phyloP scores from a whole-genome alignment of 2,888 invertebrate genomes.

The Chrysodeixis includens region DNA sequence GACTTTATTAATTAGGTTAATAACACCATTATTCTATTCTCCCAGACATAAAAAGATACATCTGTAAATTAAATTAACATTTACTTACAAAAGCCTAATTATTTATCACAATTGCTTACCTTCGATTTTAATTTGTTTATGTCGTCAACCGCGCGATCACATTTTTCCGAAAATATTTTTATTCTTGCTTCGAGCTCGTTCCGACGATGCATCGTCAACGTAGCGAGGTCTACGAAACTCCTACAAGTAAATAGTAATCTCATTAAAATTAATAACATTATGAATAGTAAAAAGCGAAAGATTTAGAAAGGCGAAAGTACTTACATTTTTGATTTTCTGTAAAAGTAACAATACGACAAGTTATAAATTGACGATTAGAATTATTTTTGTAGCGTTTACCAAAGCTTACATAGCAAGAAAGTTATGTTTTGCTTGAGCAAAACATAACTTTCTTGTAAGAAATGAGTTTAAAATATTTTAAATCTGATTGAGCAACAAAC shows the following conservation, averaged over 20 bases:
- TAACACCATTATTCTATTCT: not conserved
- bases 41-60: not conserved
- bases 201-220: constrained; percentile 79
- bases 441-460: not conserved
- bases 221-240: constrained; percentile 83
- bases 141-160: constrained; percentile 75
- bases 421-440: not conserved
- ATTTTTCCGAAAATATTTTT: constrained; percentile 75
- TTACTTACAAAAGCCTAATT: constrained; percentile 12
- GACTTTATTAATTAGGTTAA: not conserved
- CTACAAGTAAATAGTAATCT: constrained; percentile 62
- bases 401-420: constrained; percentile 10
- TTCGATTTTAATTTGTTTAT: constrained; percentile 77
- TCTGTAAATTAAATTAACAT: not conserved
- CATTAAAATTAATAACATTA: constrained; percentile 19
- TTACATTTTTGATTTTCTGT: constrained; percentile 57
- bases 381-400: not conserved
- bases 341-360: not conserved
- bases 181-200: constrained; percentile 80
- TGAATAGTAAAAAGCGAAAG: constrained; percentile 34
- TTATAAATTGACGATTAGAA: not conserved
- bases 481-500: not conserved
- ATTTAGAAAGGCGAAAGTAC: constrained; percentile 58
- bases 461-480: not conserved
- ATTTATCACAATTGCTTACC: constrained; percentile 63